Evolutionary conservation across 1,140 invertebrate species (phyloP).

Genomic region (Microplitis demolitor): DNA sequence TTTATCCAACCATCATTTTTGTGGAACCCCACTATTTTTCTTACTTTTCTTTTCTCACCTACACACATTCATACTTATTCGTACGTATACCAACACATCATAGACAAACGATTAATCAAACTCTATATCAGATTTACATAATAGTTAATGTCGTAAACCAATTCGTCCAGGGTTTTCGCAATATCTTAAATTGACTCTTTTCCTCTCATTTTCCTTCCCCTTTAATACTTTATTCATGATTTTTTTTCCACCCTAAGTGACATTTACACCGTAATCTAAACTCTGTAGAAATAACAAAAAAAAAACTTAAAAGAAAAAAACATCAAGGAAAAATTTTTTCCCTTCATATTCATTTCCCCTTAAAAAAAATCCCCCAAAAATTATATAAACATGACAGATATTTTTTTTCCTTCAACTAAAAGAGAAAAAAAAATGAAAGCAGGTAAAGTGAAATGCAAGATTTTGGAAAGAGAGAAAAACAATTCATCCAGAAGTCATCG

Average conservation of each 20-base stretch:
- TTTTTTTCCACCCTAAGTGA: background rate
- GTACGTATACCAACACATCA: background rate
- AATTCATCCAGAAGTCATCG: background rate
- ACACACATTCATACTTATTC: background rate
- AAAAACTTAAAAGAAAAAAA: background rate
- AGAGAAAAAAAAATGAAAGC: background rate
- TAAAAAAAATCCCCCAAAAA: background rate
- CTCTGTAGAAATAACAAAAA: background rate
- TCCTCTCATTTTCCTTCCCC: background rate
- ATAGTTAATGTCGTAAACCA: constrained; percentile 14
- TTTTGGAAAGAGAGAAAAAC: background rate
- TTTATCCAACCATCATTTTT: background rate
- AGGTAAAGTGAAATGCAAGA: background rate
- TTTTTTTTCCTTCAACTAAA: background rate
- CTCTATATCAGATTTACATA: constrained; percentile 22
- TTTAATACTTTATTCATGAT: background rate
- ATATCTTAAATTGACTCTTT: constrained; percentile 18
- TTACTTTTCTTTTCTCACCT: background rate
- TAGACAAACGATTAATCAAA: constrained; percentile 23
- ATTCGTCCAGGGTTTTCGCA: constrained; percentile 7
- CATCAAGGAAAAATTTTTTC: background rate
- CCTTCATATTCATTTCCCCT: background rate
- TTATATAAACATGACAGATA: background rate
- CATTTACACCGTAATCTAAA: constrained; percentile 12
- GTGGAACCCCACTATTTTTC: background rate